Evolutionary conservation across 2,797 vertebrate species (phyloP).

Genomic region (Rhinatrema bivittatum): DNA sequence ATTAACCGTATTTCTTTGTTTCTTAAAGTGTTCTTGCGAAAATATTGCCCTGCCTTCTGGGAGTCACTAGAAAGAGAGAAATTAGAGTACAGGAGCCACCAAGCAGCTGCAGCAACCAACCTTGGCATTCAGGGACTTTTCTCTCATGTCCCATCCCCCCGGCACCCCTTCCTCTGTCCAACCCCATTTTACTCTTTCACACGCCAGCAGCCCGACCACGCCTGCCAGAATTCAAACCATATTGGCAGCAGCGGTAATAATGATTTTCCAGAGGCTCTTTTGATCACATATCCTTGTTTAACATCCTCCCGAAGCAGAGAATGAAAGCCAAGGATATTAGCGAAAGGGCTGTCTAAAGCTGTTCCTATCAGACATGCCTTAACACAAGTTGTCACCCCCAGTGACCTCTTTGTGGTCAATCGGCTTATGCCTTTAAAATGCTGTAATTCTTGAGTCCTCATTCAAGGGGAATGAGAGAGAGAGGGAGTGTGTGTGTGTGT

Average conservation of each 20-base stretch:
- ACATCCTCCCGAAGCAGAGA: not conserved
- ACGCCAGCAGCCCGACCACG: not conserved
- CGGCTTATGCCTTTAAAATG: too few relatives aligned
- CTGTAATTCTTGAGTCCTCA: too few relatives aligned
- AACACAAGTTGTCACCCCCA: not conserved
- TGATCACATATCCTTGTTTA: not conserved
- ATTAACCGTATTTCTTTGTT: conserved; percentile 52
- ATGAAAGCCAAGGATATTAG: not conserved
- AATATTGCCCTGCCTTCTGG: conserved; percentile 31
- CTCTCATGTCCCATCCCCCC: not conserved
- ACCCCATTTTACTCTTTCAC: too few relatives aligned
- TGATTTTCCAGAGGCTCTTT: not conserved
- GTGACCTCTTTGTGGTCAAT: too few relatives aligned
- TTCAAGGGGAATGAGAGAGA: too few relatives aligned
- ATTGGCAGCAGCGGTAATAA: not conserved
- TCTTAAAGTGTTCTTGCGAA: conserved; percentile 44
- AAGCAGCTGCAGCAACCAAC: not conserved
- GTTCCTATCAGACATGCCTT: not conserved
- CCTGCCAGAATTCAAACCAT: not conserved
- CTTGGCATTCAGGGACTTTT: not conserved
- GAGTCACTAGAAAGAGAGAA: conserved; percentile 25
- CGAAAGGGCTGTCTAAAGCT: not conserved
- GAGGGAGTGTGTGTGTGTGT: too few relatives aligned
- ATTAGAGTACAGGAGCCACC: conserved; percentile 4
- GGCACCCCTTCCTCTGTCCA: not conserved